These are phyloP conservation scores for Cylas formicarius DNA, from an alignment of 1,140 invertebrate genomes.

Conservation along the genomic window DNA sequence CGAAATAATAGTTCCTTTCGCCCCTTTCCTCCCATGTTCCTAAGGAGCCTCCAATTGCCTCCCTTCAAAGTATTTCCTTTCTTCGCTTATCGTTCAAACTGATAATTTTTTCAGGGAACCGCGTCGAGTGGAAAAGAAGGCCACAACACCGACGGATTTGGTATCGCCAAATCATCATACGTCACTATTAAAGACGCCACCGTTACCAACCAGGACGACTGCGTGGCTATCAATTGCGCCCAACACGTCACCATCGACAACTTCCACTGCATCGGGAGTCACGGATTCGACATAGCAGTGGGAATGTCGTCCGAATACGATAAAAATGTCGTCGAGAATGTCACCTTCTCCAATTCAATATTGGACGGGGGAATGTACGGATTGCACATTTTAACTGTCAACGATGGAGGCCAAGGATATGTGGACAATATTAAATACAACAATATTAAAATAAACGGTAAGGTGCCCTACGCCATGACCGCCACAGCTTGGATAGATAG, in stretches of 20 bases:
- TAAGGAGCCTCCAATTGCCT: too few species aligned
- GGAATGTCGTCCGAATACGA: constrained; percentile 1
- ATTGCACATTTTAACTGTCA: constrained; percentile 7
- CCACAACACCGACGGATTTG: constrained; percentile 8
- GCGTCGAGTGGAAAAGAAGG: constrained; percentile 1
- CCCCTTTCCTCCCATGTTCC: too few species aligned
- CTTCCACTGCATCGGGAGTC: constrained; percentile 5
- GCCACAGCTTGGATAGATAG: too few species aligned
- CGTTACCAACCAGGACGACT: constrained; percentile 13
- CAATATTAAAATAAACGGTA: constrained; percentile 4
- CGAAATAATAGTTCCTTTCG: too few species aligned
- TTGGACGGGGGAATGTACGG: constrained; percentile 6
- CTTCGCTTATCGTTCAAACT: too few species aligned
- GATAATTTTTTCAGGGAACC: too few species aligned
- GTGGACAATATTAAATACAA: constrained; percentile 5
- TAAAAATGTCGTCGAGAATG: constrained; percentile 1
- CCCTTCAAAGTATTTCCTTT: too few species aligned
- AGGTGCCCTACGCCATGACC: too few species aligned
- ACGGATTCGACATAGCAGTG: constrained; percentile 10
- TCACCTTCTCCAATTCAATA: constrained; percentile 4
- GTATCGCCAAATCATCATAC: neutral
- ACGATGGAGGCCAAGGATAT: constrained; percentile 5
- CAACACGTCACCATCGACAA: constrained; percentile 4
- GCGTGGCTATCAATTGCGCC: constrained; percentile 9
- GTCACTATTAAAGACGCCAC: neutral